Conservation (phyloP, 2,113 vertebrate species). For the Epinephelus fuscoguttatus region DNA sequence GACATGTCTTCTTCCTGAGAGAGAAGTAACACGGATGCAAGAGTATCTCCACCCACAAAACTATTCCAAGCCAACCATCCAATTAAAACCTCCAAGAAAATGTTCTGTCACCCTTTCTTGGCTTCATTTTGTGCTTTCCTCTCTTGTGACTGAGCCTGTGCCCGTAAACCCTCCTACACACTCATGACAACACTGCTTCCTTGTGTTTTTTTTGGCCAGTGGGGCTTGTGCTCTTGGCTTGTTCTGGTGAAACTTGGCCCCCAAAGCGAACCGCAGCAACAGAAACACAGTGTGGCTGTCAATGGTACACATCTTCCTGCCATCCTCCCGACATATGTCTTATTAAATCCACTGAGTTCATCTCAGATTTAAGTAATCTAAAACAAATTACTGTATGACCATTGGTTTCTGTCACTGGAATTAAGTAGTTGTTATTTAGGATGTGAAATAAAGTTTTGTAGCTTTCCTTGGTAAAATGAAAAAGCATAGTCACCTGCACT, state of each 20-base stretch:
- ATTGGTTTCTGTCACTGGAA: neutral
- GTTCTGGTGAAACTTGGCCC: conserved; percentile 32
- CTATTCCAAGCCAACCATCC: conserved; percentile 8
- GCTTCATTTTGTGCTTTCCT: conserved; percentile 39
- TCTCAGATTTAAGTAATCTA: neutral
- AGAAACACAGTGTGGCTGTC: conserved; percentile 13
- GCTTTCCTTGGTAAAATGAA: neutral
- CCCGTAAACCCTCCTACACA: conserved; percentile 46
- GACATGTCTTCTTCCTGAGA: conserved; percentile 22
- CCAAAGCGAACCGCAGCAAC: conserved; percentile 22
- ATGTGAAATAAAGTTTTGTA: neutral
- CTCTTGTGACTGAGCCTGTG: conserved; percentile 37
- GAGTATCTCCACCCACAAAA: conserved; percentile 13
- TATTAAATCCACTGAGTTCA: neutral
- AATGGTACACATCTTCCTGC: neutral
- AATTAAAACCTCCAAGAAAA: conserved; percentile 43
- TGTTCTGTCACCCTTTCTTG: conserved; percentile 34
- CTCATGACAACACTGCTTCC: conserved; percentile 55
- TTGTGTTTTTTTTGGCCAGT: conserved; percentile 64
- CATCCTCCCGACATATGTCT: neutral
- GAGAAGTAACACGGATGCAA: conserved; percentile 7
- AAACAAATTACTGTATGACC: neutral
- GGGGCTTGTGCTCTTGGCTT: conserved; percentile 37
- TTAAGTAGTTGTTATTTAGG: neutral
- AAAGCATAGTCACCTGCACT: conserved; percentile 56